Evolutionary conservation across 2,888 invertebrate genomes (phyloP).

Genomic region (Thalpophila matura): DNA sequence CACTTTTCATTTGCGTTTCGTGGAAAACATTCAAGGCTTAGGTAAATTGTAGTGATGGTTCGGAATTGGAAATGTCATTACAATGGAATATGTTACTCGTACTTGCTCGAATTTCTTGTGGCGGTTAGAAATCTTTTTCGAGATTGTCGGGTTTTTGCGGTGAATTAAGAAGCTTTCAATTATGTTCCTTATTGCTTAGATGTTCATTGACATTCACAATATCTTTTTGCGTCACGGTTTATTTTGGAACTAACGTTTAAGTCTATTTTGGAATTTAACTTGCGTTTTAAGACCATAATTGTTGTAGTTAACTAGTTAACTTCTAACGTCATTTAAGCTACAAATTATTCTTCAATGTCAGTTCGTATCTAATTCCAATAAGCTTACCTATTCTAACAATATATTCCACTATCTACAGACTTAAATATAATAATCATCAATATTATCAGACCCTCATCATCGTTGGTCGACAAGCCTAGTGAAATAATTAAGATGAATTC

Average conservation of each 20-base stretch:
- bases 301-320: too few relatives aligned
- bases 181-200: background rate
- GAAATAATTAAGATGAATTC: constrained; percentile 67
- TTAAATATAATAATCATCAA: constrained; percentile 37
- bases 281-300: too few relatives aligned
- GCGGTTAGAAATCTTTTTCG: constrained; percentile 29
- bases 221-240: too few relatives aligned
- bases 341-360: background rate
- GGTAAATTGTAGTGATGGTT: constrained; percentile 30
- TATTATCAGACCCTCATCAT: constrained; percentile 52
- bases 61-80: constrained; percentile 38
- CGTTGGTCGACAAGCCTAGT: constrained; percentile 36
- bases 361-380: background rate
- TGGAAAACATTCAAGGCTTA: constrained; percentile 55
- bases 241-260: too few relatives aligned
- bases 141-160: constrained; percentile 17
- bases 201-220: background rate
- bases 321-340: too few relatives aligned
- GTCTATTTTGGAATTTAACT: too few relatives aligned
- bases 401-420: background rate
- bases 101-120: constrained; percentile 12
- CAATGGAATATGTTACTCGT: constrained; percentile 23
- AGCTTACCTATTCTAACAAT: constrained; percentile 6
- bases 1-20: constrained; percentile 62
- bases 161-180: background rate